Conservation (phyloP, 1,140 invertebrate genomes). For the Amyelois transitella region DNA sequence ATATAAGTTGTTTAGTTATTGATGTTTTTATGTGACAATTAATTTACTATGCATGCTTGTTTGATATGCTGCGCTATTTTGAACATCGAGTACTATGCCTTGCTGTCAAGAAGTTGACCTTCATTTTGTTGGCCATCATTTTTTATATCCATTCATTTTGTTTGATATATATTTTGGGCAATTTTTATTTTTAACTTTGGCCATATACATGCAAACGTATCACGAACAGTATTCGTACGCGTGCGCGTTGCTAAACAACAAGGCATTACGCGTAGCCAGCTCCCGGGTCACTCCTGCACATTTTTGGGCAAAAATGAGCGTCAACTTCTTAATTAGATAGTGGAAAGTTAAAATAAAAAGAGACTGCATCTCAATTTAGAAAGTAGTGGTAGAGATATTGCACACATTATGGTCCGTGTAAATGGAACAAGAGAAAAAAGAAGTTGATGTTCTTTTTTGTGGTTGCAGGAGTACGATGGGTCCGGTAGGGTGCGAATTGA, state of each 20-base stretch:
- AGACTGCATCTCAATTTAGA: constrained; percentile 71
- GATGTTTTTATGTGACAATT: constrained; percentile 29
- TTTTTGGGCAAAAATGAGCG: constrained; percentile 93
- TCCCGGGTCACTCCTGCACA: constrained; percentile 69
- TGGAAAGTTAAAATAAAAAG: constrained; percentile 57
- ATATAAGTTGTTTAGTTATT: constrained; percentile 7
- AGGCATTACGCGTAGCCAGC: constrained; percentile 66
- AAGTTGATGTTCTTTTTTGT: constrained; percentile 95
- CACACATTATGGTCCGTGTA: constrained; percentile 61
- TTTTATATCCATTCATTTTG: constrained; percentile 75
- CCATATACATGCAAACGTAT: constrained; percentile 60
- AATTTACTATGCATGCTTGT: constrained; percentile 66
- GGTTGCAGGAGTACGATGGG: constrained; percentile 91
- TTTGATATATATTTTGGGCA: constrained; percentile 70
- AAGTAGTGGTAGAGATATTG: constrained; percentile 68
- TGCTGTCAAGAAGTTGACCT: constrained; percentile 93
- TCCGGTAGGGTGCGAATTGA: constrained; percentile 70
- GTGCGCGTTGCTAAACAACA: constrained; percentile 64
- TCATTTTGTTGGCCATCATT: constrained; percentile 90
- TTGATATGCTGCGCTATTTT: constrained; percentile 69
- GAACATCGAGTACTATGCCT: constrained; percentile 73
- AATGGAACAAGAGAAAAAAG: constrained; percentile 77
- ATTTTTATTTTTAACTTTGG: constrained; percentile 64
- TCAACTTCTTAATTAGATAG: constrained; percentile 90
- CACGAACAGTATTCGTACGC: constrained; percentile 55